Evolutionary conservation across 2,797 vertebrate species (phyloP).

Genomic region (Darevskia mixta): DNA sequence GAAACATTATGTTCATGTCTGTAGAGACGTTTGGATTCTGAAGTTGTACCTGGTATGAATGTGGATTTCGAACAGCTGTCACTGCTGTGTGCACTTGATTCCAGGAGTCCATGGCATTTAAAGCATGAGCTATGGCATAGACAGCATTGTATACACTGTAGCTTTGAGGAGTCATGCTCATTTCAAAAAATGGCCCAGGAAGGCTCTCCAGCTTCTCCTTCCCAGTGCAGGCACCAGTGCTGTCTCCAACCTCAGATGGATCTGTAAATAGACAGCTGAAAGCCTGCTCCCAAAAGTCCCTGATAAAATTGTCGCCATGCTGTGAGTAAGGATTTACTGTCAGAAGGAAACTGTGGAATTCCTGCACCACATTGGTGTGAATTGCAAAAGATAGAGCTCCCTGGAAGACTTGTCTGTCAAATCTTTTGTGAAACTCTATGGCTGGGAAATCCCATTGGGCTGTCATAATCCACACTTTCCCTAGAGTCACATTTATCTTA

Average conservation of each 20-base stretch:
- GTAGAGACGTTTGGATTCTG: neutral
- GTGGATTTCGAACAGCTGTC: neutral
- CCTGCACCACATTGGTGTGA: neutral
- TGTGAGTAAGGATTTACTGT: neutral
- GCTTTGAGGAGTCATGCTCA: constrained; percentile 22
- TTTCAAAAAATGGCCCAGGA: constrained; percentile 28
- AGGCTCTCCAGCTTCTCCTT: constrained; percentile 22
- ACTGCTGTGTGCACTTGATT: neutral
- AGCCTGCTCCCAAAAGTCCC: constrained; percentile 32
- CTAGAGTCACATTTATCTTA: neutral
- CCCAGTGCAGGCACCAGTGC: neutral
- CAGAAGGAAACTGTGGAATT: constrained; percentile 8
- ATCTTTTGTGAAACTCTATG: constrained; percentile 14
- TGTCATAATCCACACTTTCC: constrained; percentile 25
- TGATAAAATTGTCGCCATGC: neutral
- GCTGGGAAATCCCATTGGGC: constrained; percentile 32
- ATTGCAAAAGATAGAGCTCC: constrained; percentile 20
- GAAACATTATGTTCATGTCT: neutral
- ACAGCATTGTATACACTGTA: constrained; percentile 1
- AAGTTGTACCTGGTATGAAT: constrained; percentile 12
- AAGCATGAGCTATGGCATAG: constrained; percentile 5
- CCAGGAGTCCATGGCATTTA: neutral
- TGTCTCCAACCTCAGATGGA: neutral
- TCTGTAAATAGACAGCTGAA: constrained; percentile 5
- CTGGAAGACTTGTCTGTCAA: constrained; percentile 10